Conservation (phyloP, 2,113 vertebrate genomes). For the Protobothrops flavoviridis region DNA sequence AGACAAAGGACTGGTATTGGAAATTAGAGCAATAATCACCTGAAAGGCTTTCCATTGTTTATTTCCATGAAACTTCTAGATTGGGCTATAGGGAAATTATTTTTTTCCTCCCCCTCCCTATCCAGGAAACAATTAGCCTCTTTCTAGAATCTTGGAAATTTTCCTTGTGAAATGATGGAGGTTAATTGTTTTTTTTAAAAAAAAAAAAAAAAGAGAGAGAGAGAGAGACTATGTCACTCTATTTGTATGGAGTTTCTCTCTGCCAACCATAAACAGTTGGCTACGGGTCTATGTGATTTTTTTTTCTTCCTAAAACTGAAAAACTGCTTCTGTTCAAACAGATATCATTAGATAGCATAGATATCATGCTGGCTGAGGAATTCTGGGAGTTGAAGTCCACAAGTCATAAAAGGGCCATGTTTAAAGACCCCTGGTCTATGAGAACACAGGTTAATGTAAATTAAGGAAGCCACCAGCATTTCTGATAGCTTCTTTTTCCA, state of each 20-base stretch:
- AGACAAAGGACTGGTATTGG: neutral
- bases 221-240: neutral
- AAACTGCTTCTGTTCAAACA: neutral
- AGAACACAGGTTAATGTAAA: neutral
- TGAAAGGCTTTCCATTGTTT: neutral
- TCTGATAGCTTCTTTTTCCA: neutral
- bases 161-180: neutral
- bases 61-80: neutral
- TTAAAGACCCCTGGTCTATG: neutral
- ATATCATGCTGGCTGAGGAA: no score
- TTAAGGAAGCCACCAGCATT: neutral
- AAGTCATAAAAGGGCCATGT: no score
- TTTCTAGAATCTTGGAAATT: neutral
- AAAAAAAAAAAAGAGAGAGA: neutral
- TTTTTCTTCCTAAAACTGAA: neutral
- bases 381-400: no score
- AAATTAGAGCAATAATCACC: neutral
- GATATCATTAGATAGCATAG: no score
- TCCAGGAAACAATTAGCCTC: neutral
- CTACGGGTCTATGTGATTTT: neutral
- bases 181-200: neutral
- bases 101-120: neutral
- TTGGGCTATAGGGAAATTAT: neutral
- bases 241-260: neutral
- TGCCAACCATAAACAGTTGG: neutral